Evolutionary conservation across 2,888 invertebrate species (phyloP).

Genomic region (Adelognathus sp.): DNA sequence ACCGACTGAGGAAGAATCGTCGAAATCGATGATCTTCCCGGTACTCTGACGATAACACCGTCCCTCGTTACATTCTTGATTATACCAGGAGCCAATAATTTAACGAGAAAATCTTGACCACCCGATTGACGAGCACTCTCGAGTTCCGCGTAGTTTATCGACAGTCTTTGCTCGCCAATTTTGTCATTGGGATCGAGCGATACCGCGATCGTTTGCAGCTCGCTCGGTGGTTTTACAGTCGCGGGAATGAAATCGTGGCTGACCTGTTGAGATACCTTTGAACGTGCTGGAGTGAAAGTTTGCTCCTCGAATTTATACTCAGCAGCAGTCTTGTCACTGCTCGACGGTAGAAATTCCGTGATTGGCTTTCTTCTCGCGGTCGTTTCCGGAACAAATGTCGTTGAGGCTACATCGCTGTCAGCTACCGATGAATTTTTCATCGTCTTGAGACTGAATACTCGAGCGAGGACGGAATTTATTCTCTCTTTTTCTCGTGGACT

Average conservation of each 20-base stretch:
- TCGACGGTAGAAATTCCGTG: not conserved
- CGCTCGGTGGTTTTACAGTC: not conserved
- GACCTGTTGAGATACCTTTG: not conserved
- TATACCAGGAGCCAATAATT: constrained; percentile 51
- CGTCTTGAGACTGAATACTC: not conserved
- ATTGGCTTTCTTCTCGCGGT: not conserved
- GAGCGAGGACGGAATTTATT: not conserved
- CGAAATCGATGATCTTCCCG: not conserved
- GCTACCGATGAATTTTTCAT: not conserved
- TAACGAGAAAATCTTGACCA: constrained; percentile 53
- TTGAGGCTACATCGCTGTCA: not conserved
- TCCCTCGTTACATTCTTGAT: constrained; percentile 52
- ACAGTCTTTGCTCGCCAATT: constrained; percentile 8
- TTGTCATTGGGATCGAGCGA: constrained; percentile 6
- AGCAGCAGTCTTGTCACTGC: not conserved
- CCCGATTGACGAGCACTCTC: constrained; percentile 37
- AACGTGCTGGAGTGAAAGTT: not conserved
- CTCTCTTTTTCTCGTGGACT: not conserved
- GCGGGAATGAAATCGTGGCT: not conserved
- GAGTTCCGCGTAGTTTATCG: constrained; percentile 24
- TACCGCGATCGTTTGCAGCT: not conserved
- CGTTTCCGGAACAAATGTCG: not conserved
- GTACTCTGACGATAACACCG: constrained; percentile 52
- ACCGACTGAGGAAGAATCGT: not conserved
- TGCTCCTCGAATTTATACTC: not conserved